Conservation (phyloP, 2,113 vertebrate genomes). For the Pygoscelis adeliae region DNA sequence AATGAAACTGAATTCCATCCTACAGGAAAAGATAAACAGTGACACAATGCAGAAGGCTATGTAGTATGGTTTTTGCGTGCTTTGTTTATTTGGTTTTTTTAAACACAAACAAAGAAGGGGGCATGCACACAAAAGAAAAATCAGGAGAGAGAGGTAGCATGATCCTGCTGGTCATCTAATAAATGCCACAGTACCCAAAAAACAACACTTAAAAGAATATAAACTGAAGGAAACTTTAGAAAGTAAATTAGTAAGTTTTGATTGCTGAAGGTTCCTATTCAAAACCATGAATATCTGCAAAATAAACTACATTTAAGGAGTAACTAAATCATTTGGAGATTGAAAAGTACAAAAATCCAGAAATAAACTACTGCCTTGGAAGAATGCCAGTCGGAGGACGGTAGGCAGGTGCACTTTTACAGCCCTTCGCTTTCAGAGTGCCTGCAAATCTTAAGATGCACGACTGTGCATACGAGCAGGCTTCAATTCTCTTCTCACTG, state of each 20-base stretch:
- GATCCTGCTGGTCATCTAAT: not conserved
- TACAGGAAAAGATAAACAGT: not conserved
- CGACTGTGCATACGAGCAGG: accelerated
- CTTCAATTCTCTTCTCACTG: not conserved
- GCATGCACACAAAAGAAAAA: not conserved
- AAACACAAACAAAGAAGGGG: not conserved
- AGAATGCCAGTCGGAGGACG: not conserved
- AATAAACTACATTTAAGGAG: not conserved
- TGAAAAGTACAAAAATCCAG: not conserved
- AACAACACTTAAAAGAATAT: not conserved
- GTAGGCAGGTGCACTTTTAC: not conserved
- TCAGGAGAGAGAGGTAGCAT: not conserved
- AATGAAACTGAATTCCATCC: not conserved
- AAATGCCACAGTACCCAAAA: not conserved
- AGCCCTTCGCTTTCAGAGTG: not conserved
- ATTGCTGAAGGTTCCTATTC: not conserved
- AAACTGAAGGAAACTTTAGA: not conserved
- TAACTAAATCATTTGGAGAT: not conserved
- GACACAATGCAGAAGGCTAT: not conserved
- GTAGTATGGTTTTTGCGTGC: not conserved
- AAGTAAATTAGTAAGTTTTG: not conserved
- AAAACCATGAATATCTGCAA: not conserved
- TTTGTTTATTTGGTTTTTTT: not conserved
- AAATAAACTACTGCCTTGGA: not conserved
- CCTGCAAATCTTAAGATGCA: not conserved